Conservation (phyloP, 1,140 invertebrate genomes). For the Brachionus manjavacas region DNA sequence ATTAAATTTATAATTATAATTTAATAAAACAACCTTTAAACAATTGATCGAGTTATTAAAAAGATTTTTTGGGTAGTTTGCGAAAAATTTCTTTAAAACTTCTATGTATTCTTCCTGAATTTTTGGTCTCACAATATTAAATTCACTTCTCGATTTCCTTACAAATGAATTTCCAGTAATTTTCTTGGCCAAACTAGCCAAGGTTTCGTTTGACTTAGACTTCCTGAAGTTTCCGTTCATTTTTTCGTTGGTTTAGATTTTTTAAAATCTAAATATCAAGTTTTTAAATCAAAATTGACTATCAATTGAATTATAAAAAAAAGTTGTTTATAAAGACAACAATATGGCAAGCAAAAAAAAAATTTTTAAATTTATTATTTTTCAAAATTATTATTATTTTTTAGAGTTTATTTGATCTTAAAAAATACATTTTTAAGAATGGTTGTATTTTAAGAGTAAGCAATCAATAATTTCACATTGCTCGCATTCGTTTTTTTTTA, state of each 20-base stretch:
- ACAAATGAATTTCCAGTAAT: no score
- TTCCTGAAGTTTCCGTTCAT: neutral
- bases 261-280: neutral
- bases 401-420: neutral
- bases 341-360: neutral
- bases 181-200: no score
- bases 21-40: neutral
- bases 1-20: neutral
- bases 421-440: neutral
- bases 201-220: no score
- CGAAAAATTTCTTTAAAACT: neutral
- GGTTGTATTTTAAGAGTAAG: neutral
- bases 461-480: neutral
- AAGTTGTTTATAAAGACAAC: neutral
- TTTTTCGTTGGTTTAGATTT: neutral
- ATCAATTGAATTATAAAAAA: neutral
- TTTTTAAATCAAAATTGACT: neutral
- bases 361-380: neutral
- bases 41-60: neutral
- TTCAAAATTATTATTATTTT: neutral
- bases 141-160: no score
- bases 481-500: neutral
- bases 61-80: neutral
- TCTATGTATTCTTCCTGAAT: neutral
- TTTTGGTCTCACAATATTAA: no score